Evolutionary conservation across 2,113 vertebrate species (phyloP), one percentile per base, ranked within the genome.

Genomic region (Platysteira castanea): DNA sequence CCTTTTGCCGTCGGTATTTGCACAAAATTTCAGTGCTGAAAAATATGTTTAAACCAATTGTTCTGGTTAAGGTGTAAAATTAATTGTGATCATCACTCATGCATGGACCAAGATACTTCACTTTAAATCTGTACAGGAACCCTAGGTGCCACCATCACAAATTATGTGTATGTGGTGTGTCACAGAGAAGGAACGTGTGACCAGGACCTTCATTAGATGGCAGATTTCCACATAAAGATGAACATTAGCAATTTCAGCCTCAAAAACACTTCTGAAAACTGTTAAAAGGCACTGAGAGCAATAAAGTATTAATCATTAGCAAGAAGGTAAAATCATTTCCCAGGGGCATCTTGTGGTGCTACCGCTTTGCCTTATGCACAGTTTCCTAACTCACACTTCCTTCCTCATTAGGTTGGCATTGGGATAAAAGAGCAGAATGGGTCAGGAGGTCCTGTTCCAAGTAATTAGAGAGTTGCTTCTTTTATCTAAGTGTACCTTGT

Each of bases 381-480:
- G 92, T 96, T 96, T 97, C 93, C 94, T 97, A 91, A 91, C 95
- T 96, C 95, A 97, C 91, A 87, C 96, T 98, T 98, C 97, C 96
- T 96, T 97, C 95, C 96, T 98, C 98, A 96, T 98, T 97, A 98
- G 94, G 95, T 97, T 97, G 93, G 95, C 95, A 94, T 95, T 97
- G 94, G 97, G 97, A 98, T 98, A 97, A 98, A 98, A 98, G 98
- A 98, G 95, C 96, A 97, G 98, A 98, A 97, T 97, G 97, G 98
- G 98, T 98, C 98, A 98, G 96, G 95, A 98, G 98, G 98, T 98
- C 97, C 97, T 22, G 41, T 97, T 97, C 97, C 98, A 98, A 98
- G 98, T 98, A 98, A 98, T 98, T 98, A 98, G 98, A 98, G 98
- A 98, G 98, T 98, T 97, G 95, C 96, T 98, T 98, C 98, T 98